A percentile compares a stretch with the other conserved stretches of the same genome.
phyloP scores from a whole-genome alignment of 2,797 vertebrate genomes.

The Danio kyathit region DNA sequence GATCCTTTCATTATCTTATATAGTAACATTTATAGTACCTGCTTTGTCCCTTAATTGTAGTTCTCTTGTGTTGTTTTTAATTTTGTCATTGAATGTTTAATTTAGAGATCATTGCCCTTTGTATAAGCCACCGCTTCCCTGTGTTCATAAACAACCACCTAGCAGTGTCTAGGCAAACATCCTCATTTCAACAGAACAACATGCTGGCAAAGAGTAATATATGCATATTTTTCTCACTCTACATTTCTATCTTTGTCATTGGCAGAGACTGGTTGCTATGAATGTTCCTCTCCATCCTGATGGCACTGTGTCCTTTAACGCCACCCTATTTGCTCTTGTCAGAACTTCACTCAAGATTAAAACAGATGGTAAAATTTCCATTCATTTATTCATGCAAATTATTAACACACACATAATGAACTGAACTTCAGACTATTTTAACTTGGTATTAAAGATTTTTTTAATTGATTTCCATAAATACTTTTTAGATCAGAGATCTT shows the following conservation, averaged over 20 bases:
- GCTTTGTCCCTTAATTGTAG: too few relatives aligned
- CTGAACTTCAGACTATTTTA: neutral
- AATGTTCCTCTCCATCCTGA: slow-evolving; percentile 96
- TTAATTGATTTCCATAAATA: too few relatives aligned
- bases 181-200: neutral
- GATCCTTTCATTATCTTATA: neutral
- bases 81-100: too few relatives aligned
- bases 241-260: slow-evolving; percentile 13
- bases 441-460: too few relatives aligned
- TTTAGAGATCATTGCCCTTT: too few relatives aligned
- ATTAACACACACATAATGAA: neutral
- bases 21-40: too few relatives aligned
- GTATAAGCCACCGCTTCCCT: too few relatives aligned
- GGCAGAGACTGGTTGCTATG: slow-evolving; percentile 95
- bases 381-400: neutral
- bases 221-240: neutral
- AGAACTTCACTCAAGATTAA: slow-evolving; percentile 98
- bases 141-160: neutral
- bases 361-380: slow-evolving; percentile 86
- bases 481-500: too few relatives aligned
- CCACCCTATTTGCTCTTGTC: slow-evolving; percentile 95
- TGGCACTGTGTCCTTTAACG: slow-evolving; percentile 95
- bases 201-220: neutral
- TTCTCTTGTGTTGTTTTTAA: too few relatives aligned
- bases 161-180: neutral